Base-by-base conservation (phyloP, 2,797 vertebrate genomes). In the Crypturellus tataupa region DNA sequence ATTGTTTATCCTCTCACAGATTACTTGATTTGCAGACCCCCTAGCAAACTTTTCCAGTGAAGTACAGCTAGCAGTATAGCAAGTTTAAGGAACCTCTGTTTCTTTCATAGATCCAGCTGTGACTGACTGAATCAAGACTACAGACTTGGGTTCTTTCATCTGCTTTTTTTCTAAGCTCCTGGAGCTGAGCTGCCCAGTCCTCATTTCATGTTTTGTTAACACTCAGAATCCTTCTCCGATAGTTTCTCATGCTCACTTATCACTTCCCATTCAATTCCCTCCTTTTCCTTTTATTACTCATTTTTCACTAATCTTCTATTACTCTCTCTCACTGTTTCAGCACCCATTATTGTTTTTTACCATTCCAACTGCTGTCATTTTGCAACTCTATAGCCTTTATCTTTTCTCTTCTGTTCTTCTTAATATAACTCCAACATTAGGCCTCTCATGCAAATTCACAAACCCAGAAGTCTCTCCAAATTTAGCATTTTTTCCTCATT, bases 1-100 rank as follows among this genome's bases (percentile, higher is more conserved):
- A 3, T 23, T 3, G 55, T 9, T 10, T 44, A 27, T 20, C 17
- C 24, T 20, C 44, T 69, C 4, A 0, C 2, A 1, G 9, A 1
- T 12, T 69, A 85, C 77, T 40, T 78, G 0, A 78, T 76, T 90
- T 84, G 15, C 86, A 62, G 12, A 39, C 5, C 5, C 8, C 11
- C 12, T 53, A 44, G 55, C 80, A 83, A 77, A 73, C 4, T 56
- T 91, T 24, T 10, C 25, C 51, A 19, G 47, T 24, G 46, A 90
- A 67, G 13, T 40, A 80, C 10, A 63, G 6, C n/a, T 18, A 80
- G 2, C 15, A 10, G 4, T 55, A 73, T 1, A 40, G 10, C 6
- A 89, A 67, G 58, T 33, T 60, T 33, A 59, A 85, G 40, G 31
- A 21, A 7, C 62, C 23, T 23, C 59, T 59, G 40, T 44, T 60